phyloP scores from a whole-genome alignment of 1,140 invertebrate species.

The Macrostomum lignano region DNA sequence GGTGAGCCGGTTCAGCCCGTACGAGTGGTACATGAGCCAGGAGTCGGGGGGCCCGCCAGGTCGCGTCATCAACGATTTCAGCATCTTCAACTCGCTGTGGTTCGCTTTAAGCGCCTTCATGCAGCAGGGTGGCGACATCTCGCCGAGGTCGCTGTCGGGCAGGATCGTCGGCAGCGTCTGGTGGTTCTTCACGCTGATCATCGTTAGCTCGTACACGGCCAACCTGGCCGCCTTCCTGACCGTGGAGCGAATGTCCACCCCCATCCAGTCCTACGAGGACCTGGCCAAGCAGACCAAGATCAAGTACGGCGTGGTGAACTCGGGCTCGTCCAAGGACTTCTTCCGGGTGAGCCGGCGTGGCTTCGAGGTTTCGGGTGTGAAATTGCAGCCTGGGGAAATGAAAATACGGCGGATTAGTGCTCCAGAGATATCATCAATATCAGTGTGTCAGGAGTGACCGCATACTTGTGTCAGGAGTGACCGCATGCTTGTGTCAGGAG shows the following conservation, averaged over 20 bases:
- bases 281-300: conserved; percentile 17
- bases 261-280: conserved; percentile 19
- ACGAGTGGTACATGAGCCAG: conserved; percentile 44
- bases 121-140: conserved; percentile 86
- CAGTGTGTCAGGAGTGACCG: no score
- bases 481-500: no score
- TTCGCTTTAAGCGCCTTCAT: conserved; percentile 79
- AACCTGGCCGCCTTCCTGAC: conserved; percentile 28
- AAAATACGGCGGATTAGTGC: no score
- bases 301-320: conserved; percentile 11
- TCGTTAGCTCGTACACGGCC: conserved; percentile 27
- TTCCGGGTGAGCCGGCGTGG: conserved; percentile 7
- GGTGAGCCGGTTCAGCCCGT: conserved; percentile 67
- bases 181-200: conserved; percentile 27
- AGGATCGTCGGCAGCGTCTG: conserved; percentile 14
- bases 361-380: no score
- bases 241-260: conserved; percentile 19
- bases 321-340: conserved; percentile 9
- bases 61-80: conserved; percentile 96
- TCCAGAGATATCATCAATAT: no score
- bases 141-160: conserved; percentile 37
- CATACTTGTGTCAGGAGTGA: no score
- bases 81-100: conserved; percentile 38
- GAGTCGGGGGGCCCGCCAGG: no score
- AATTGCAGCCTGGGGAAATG: no score